Evolutionary conservation across 2,113 vertebrate genomes (phyloP).

Genomic region (Cettia cetti): DNA sequence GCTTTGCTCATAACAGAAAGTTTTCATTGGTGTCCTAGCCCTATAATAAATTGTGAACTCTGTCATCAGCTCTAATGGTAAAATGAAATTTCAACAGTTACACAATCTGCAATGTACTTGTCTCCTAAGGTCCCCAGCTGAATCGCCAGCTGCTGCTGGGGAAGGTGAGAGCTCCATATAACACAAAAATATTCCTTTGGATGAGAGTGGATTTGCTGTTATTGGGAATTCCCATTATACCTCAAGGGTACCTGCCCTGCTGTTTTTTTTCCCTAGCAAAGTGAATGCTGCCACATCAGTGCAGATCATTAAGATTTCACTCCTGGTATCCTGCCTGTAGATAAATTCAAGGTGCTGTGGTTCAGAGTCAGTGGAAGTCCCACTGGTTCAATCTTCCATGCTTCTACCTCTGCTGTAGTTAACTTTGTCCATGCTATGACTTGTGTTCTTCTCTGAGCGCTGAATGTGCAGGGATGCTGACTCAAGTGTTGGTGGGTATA

Average conservation of each 20-base stretch:
- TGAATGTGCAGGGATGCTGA: neutral
- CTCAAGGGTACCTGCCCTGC: neutral
- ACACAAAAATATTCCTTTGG: neutral
- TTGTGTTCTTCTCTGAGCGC: neutral
- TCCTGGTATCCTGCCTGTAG: neutral
- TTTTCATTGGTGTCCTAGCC: slow-evolving; percentile 23
- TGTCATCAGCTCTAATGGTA: slow-evolving; percentile 47
- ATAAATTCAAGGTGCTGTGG: neutral
- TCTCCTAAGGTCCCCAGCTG: neutral
- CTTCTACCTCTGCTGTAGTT: neutral
- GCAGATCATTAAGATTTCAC: neutral
- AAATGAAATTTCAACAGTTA: slow-evolving; percentile 22
- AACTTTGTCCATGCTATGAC: neutral
- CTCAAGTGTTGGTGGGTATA: neutral
- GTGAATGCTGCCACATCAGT: neutral
- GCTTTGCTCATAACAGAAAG: slow-evolving; percentile 52
- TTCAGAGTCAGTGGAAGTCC: neutral
- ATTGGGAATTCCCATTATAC: neutral
- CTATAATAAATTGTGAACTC: slow-evolving; percentile 48
- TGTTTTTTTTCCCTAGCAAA: neutral
- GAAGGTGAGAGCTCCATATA: neutral
- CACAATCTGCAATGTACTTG: neutral
- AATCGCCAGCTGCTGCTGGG: neutral
- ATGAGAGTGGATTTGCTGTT: neutral
- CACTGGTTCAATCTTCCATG: neutral